Evolutionary conservation across 2,113 vertebrate genomes (phyloP), one percentile per base, ranked within the genome.

Genomic region (Spilogale gracilis): DNA sequence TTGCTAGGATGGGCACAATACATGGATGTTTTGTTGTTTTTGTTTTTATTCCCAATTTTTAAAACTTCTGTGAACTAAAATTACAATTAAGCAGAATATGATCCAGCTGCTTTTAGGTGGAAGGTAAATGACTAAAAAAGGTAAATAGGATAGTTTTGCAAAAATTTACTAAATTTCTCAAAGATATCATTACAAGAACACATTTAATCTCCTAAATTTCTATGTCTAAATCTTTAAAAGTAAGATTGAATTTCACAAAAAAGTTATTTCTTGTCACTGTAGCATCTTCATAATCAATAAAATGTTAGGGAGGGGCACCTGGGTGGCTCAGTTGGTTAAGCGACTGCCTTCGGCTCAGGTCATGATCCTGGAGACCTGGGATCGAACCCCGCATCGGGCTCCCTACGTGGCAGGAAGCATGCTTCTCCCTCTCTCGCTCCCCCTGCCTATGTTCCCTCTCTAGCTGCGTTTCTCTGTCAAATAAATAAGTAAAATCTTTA

Each of bases 161-260:
- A 94, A 93, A 74, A 52, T 71, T 85, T 54, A 85, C n/a, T 76
- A 81, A 91, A 89, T 84, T 92, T 82, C 16, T 94, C 20, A 95
- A 5, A 30, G 89, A 32, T n/a, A 91, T 30, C 27, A 27, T 9
- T 23, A 79, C 4, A 58, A 90, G 25, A 65, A 76, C 6, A 5
- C 80, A 78, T 76, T 97, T 45, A 91, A 21, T 65, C 60, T 63
- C 0, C 10, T 93, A 56, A 69, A 82, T 50, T 76, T 74, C 54
- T 79, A 6, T 80, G 5, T 43, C n/a, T 92, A 90, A 76, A 76
- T 89, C 3, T 87, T 96, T 86, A 63, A 95, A 61, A 67, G 17
- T 91, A 80, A 96, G 7, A 76, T 81, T 71, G 16, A 86, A 95
- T 92, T 94, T 74, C 11, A 56, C 60, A 16, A 38, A 96, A 96